phyloP scores from a whole-genome alignment of 2,888 invertebrate genomes.

The Dermolepida albohirtum region DNA sequence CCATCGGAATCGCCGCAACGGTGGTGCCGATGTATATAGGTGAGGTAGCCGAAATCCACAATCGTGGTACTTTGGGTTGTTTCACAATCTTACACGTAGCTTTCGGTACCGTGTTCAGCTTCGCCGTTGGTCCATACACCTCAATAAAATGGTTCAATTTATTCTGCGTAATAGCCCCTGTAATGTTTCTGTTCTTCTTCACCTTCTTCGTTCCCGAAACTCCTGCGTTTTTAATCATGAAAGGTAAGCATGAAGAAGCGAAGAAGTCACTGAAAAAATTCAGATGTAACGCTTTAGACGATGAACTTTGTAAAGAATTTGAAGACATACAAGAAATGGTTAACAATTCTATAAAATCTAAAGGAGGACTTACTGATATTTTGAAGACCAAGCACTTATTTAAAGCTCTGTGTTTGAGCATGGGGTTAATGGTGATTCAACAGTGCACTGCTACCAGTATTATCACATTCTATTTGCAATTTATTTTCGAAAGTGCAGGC shows the following conservation, averaged over 20 bases:
- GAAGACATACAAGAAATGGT: conserved; percentile 57
- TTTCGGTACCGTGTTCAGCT: conserved; percentile 42
- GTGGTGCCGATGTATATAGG: conserved; percentile 85
- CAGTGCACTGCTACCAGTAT: conserved; percentile 86
- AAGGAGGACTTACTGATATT: conserved; percentile 63
- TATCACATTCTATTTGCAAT: conserved; percentile 81
- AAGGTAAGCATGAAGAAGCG: neutral
- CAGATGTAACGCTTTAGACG: conserved; percentile 58
- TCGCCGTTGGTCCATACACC: conserved; percentile 44
- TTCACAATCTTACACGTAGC: conserved; percentile 41
- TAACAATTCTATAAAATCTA: conserved; percentile 65
- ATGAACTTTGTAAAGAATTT: conserved; percentile 75
- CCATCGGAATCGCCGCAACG: conserved; percentile 67
- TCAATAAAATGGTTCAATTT: conserved; percentile 33
- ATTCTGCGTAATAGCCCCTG: conserved; percentile 29
- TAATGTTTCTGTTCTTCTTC: conserved; percentile 38
- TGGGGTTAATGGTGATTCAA: conserved; percentile 71
- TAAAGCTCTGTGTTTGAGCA: conserved; percentile 80
- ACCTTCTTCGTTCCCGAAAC: conserved; percentile 45
- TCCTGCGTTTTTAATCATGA: conserved; percentile 42
- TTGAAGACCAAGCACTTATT: conserved; percentile 75
- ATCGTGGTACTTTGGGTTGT: conserved; percentile 45
- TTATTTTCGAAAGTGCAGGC: conserved; percentile 77
- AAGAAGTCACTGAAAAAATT: too few relatives aligned
- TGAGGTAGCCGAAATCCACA: conserved; percentile 68